Percentiles rank a stretch among this genome's conserved stretches.
Evolutionary conservation across 2,888 invertebrate species (phyloP).

Genomic region (Lasioglossum villosulum): DNA sequence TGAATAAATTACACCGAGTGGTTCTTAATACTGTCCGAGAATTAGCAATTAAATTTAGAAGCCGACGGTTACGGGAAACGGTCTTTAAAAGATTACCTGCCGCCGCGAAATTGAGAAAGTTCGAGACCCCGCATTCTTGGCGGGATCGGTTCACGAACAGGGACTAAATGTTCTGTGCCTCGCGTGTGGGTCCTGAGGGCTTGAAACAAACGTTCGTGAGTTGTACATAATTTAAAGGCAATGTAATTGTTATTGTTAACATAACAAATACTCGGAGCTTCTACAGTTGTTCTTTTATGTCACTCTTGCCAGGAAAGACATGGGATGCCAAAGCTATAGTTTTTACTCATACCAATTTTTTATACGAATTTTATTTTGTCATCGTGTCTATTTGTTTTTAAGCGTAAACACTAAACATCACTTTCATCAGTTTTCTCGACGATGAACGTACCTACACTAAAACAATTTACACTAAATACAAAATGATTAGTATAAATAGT

Average conservation of each 20-base stretch:
- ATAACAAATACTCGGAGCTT: no score
- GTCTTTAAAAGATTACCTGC: background rate
- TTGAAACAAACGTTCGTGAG: background rate
- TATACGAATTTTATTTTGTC: no score
- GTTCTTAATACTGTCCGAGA: background rate
- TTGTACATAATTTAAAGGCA: background rate
- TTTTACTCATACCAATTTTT: no score
- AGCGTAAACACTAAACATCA: background rate
- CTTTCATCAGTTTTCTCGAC: background rate
- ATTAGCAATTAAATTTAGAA: background rate
- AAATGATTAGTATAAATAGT: background rate
- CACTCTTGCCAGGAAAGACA: background rate
- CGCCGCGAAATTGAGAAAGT: constrained; percentile 2
- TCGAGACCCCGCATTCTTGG: background rate
- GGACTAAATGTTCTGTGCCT: background rate
- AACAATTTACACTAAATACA: background rate
- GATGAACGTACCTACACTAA: background rate
- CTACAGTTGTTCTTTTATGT: no score
- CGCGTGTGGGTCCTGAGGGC: background rate
- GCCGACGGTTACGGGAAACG: background rate
- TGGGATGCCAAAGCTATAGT: no score
- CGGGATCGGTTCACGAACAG: background rate
- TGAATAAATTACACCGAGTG: constrained; percentile 23
- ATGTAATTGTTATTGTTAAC: background rate
- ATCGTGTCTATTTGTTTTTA: background rate